Base-by-base conservation (phyloP, 2,113 vertebrate genomes). In the Eolophus roseicapilla region DNA sequence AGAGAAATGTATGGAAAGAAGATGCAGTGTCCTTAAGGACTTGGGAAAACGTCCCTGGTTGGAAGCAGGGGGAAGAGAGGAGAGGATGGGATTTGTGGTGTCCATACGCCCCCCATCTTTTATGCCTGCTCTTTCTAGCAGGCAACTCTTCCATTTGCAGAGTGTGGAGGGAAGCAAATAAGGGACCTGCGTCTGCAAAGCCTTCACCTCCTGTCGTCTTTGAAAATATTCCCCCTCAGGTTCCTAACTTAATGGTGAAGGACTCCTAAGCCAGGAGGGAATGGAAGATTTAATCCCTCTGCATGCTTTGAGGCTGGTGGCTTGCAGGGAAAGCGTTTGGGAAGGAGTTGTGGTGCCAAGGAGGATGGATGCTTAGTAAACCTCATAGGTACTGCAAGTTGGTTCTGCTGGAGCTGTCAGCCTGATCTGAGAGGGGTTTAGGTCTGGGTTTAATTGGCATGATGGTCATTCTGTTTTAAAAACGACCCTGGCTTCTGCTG, bases 91-190 rank as follows among this genome's bases (percentile, higher is more conserved):
- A 74, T 95, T 44, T 80, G 63, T 76, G 75, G 53, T 88, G 33
- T 62, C 71, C 2, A 2, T 44, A 60, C 0, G 1, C 39, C 17
- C 33, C n/a, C 35, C 28, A 0, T 52, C 49, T 95, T 83, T 49
- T 39, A 20, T 79, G 69, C 49, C 0, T 0, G 27, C n/a, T 71
- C 41, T 59, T 79, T 46, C 67, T 63, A 29, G 4, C 11, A 49
- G 71, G 63, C 13, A 46, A 23, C 46, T 70, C 37, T 25, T 90
- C 28, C 23, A 10, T 85, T 91, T 57, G 52, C 73, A 82, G 78
- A 81, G 19, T 6, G 3, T 3, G 8, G n/a, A 93, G 59, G 10
- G 62, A 27, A 74, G 20, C 60, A 82, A 50, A 47, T 19, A 41
- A 6, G 10, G 19, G 18, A 68, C 53, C 33, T 41, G 17, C n/a